A percentile compares a stretch with the other conserved stretches of the same genome.
Evolutionary conservation across 2,888 invertebrate species (phyloP).

Genomic region (Drosophila trichaetosa): DNA sequence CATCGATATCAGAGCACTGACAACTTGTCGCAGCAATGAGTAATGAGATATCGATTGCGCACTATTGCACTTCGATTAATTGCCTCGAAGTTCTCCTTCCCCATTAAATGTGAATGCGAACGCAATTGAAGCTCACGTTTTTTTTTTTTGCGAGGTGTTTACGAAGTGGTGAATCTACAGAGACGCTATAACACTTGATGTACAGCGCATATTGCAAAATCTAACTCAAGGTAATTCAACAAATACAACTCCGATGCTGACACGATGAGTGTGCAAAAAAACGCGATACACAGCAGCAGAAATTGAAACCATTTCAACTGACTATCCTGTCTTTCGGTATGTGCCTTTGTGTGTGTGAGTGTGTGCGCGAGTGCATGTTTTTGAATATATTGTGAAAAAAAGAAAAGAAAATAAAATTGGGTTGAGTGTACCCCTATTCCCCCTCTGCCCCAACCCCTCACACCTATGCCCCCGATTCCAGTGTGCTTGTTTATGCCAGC

Average conservation of each 20-base stretch:
- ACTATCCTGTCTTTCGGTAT: conserved; percentile 25
- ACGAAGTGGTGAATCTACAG: conserved; percentile 39
- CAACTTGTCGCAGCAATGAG: background rate
- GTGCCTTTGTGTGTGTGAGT: conserved; percentile 4
- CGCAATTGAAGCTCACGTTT: conserved; percentile 51
- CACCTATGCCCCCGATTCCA: conserved; percentile 10
- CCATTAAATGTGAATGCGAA: conserved; percentile 33
- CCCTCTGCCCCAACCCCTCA: background rate
- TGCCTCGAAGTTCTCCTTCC: conserved; percentile 14
- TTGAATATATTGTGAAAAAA: conserved; percentile 42
- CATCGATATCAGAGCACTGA: background rate
- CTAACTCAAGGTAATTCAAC: conserved; percentile 55
- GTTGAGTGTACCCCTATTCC: conserved; percentile 47
- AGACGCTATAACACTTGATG: conserved; percentile 28
- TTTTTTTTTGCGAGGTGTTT: conserved; percentile 45
- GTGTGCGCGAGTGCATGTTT: conserved; percentile 9
- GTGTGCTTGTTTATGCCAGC: conserved; percentile 32
- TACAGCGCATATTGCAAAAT: conserved; percentile 36
- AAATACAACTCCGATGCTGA: conserved; percentile 1
- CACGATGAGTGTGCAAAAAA: conserved; percentile 45
- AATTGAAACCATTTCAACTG: conserved; percentile 23
- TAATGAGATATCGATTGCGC: background rate
- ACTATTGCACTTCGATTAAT: conserved; percentile 19
- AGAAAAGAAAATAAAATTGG: conserved; percentile 15
- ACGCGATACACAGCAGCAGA: conserved; percentile 4